These are phyloP conservation scores for Thalassarche chlororhynchos DNA, from an alignment of 2,113 vertebrate genomes.

Conservation along the genomic window DNA sequence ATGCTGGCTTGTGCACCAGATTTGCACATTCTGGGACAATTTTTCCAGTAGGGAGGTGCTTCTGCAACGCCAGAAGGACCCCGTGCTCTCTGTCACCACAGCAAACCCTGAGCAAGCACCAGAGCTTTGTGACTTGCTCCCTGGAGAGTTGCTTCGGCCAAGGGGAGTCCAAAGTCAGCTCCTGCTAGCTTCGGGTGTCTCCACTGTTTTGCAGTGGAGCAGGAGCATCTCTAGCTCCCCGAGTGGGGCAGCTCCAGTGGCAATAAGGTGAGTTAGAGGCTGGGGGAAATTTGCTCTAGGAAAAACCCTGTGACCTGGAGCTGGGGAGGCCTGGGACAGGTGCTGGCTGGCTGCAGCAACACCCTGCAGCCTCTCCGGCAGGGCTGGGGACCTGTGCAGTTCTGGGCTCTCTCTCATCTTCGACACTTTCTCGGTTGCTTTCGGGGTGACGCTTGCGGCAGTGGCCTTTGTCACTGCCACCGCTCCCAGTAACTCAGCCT, in stretches of 20 bases:
- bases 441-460: neutral
- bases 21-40: constrained; percentile 31
- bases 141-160: fast-evolving
- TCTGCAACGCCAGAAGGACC: neutral
- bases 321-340: neutral
- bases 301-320: neutral
- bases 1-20: constrained; percentile 35
- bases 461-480: neutral
- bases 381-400: neutral
- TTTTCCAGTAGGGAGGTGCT: neutral
- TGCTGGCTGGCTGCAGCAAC: neutral
- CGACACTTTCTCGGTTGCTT: neutral
- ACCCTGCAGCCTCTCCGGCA: neutral
- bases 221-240: neutral
- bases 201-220: neutral
- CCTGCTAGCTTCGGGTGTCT: neutral
- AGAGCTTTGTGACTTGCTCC: neutral
- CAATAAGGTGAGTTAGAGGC: neutral
- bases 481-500: neutral
- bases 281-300: neutral
- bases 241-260: neutral
- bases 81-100: neutral
- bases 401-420: neutral
- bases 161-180: neutral
- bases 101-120: neutral